Evolutionary conservation across 2,797 vertebrate genomes (phyloP).

Genomic region (Telmatherina bonti): DNA sequence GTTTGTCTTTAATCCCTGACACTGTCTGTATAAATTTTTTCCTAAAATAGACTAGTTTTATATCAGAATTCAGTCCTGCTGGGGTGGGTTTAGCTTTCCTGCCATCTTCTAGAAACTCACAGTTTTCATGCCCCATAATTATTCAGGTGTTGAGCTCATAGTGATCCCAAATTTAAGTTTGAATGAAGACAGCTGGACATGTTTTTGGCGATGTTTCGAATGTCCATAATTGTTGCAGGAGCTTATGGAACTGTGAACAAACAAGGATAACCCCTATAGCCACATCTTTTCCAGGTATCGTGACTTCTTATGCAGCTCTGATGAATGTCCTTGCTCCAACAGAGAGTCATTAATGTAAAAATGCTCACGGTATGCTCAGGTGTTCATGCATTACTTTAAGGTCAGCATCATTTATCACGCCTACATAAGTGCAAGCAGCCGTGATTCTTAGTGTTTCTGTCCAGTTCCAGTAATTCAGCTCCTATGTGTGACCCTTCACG

Average conservation of each 20-base stretch:
- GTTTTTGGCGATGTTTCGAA: too few species aligned
- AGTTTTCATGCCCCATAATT: neutral
- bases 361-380: constrained; percentile 16
- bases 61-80: neutral
- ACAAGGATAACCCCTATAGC: constrained; percentile 6
- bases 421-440: neutral
- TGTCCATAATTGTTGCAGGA: neutral
- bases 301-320: constrained; percentile 28
- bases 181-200: too few species aligned
- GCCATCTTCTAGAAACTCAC: neutral
- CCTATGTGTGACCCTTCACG: neutral
- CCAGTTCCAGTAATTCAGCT: constrained; percentile 11
- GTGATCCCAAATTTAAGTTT: too few species aligned
- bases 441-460: constrained; percentile 1
- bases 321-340: constrained; percentile 35
- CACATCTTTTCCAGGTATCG: neutral
- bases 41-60: constrained; percentile 15
- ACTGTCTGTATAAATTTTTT: constrained; percentile 18
- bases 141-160: too few species aligned
- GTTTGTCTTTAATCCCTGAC: constrained; percentile 45
- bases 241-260: constrained; percentile 11
- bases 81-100: neutral
- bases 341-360: constrained; percentile 35
- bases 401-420: constrained; percentile 43
- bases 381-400: constrained; percentile 33